Base-by-base conservation (phyloP, 2,113 vertebrate species). In the Ptilorrhoa leucosticta region DNA sequence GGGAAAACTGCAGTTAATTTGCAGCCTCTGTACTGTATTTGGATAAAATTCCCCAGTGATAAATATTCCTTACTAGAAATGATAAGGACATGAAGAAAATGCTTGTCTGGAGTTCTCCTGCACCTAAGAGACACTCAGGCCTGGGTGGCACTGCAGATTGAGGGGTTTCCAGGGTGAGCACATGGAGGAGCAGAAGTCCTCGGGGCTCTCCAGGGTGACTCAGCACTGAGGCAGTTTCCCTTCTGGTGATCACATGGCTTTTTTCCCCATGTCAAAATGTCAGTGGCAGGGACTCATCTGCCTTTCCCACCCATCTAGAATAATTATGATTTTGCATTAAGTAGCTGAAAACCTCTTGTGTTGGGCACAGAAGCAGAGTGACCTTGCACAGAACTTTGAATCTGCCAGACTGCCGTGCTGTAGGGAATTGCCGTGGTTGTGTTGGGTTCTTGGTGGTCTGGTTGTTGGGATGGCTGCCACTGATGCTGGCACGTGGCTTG, bases 71-170 rank as follows among this genome's bases (percentile, higher is more conserved):
- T n/a, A 26, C 28, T 54, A 50, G 72, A 77, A 85, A 21, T 10
- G 4, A 13, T 28, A 71, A 79, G 17, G 30, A 15, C 6, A 2
- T 3, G 14, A 63, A 61, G 31, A 70, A 35, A 78, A 24, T 23
- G 39, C 68, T 86, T 30, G 13, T 39, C 17, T 54, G 80, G 60
- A 51, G n/a, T 42, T 78, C 44, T 63, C 10, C 17, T 17, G 2
- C 37, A 24, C 0, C 5, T 13, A 15, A 6, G 60, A 69, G 68
- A 33, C 1, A 28, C 1, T 5, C 6, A 1, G 58, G 47, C 15
- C 37, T 48, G 60, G 39, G 13, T 78, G 79, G 40, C 6, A 1
- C 42, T 42, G 31, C 22, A 26, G 42, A 35, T 20, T 0, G 4
- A 58, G 79, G 64, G 64, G 47, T 37, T 79, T 83, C 31, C 27